Percentiles rank a stretch among this genome's conserved stretches.
Conservation (phyloP, 1,140 invertebrate genomes). For the Papilio helenus region DNA sequence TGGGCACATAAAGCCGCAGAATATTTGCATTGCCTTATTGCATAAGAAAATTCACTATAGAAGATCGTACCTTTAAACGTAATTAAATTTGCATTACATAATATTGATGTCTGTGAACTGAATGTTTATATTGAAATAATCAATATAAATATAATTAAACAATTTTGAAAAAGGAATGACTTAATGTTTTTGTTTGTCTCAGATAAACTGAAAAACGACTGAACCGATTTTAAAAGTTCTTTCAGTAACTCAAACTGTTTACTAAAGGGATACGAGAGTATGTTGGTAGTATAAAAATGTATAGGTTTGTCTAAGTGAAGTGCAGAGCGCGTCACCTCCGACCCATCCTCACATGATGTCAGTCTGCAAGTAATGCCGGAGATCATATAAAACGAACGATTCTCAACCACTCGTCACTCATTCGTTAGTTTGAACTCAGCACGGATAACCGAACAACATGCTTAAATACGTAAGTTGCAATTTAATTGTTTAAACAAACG, state of each 20-base stretch:
- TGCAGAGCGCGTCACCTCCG: constrained; percentile 33
- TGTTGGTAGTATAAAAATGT: neutral
- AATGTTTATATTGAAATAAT: neutral
- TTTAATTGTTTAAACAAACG: constrained; percentile 46
- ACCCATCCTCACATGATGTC: constrained; percentile 72
- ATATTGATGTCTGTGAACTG: neutral
- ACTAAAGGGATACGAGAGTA: neutral
- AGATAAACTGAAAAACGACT: neutral
- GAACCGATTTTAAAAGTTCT: neutral
- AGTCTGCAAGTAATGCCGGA: constrained; percentile 69
- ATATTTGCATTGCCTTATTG: neutral
- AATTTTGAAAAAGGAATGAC: neutral
- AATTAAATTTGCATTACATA: neutral
- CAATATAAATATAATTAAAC: neutral
- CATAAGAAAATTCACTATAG: neutral
- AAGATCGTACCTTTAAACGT: neutral
- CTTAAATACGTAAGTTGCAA: constrained; percentile 77
- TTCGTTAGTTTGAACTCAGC: constrained; percentile 79
- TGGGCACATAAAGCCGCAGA: neutral
- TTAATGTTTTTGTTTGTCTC: neutral
- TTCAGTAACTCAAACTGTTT: neutral
- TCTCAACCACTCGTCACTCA: constrained; percentile 69
- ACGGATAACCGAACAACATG: constrained; percentile 76
- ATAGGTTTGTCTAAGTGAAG: constrained; percentile 6
- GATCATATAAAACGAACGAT: constrained; percentile 77